A percentile compares a stretch with the other conserved stretches of the same genome.
These are phyloP conservation scores for Triplophysa dalaica DNA, from an alignment of 2,113 vertebrate genomes.

Conservation along the genomic window DNA sequence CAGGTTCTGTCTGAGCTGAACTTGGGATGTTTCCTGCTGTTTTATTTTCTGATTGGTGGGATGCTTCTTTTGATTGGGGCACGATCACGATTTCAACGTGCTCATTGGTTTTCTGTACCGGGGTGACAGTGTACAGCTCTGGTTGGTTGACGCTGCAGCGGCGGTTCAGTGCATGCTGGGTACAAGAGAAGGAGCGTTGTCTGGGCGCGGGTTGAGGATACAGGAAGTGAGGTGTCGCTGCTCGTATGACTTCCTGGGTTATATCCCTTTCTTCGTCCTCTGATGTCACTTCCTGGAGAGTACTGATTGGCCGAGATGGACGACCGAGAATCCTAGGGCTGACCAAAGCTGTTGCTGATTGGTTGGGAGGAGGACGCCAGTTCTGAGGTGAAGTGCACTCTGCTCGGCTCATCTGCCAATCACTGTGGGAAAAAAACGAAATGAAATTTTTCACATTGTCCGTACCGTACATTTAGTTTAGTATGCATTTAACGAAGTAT, in stretches of 20 bases:
- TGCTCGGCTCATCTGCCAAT: constrained; percentile 67
- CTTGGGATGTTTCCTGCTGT: constrained; percentile 14
- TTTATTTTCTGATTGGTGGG: constrained; percentile 55
- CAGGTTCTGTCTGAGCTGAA: constrained; percentile 52
- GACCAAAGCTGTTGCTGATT: constrained; percentile 75
- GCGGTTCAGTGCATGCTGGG: constrained; percentile 76
- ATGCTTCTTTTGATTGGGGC: constrained; percentile 53
- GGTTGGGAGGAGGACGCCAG: constrained; percentile 72
- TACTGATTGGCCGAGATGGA: constrained; percentile 75
- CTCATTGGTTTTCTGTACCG: constrained; percentile 66
- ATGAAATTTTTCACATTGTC: background rate
- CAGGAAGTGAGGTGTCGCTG: constrained; percentile 73
- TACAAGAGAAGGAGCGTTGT: constrained; percentile 79
- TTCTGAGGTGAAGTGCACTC: constrained; percentile 71
- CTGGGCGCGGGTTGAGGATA: constrained; percentile 72
- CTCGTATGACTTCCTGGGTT: constrained; percentile 62
- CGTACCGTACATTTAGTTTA: background rate
- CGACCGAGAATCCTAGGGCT: constrained; percentile 74
- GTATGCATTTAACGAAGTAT: too few species aligned
- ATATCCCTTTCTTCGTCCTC: constrained; percentile 76
- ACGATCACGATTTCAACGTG: constrained; percentile 63
- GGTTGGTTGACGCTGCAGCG: constrained; percentile 65
- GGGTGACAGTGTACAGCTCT: constrained; percentile 63
- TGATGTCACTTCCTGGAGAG: constrained; percentile 77
- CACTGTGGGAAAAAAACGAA: constrained; percentile 57